Evolutionary conservation across 1,140 invertebrate genomes (phyloP).

Genomic region (Drosophila lacteicornis): DNA sequence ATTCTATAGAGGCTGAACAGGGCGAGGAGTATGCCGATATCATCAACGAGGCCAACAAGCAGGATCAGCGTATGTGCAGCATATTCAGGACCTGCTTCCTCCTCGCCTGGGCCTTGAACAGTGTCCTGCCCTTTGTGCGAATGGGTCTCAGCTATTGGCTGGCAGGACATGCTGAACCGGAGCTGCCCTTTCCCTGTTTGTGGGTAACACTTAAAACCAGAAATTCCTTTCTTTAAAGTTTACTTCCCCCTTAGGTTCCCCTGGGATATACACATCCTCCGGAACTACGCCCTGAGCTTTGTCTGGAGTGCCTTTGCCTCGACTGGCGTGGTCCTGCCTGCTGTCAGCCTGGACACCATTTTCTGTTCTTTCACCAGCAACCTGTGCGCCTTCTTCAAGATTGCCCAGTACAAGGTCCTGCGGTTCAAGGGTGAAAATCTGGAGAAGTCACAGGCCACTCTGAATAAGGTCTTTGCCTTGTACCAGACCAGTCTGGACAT

Average conservation of each 20-base stretch:
- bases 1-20: slow-evolving; percentile 25
- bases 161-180: slow-evolving; percentile 38
- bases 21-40: slow-evolving; percentile 16
- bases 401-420: slow-evolving; percentile 40
- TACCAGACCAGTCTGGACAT: slow-evolving; percentile 49
- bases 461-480: slow-evolving; percentile 28
- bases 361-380: slow-evolving; percentile 53
- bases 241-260: slow-evolving; percentile 23
- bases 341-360: slow-evolving; percentile 52
- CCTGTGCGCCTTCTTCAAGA: slow-evolving; percentile 53
- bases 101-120: slow-evolving; percentile 32
- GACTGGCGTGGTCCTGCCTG: slow-evolving; percentile 30
- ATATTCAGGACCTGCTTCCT: slow-evolving; percentile 50
- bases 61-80: slow-evolving; percentile 45
- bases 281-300: slow-evolving; percentile 27
- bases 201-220: slow-evolving; percentile 1
- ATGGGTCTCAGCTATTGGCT: slow-evolving; percentile 21
- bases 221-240: not conserved
- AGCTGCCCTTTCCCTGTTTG: slow-evolving; percentile 50
- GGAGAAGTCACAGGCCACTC: slow-evolving; percentile 12
- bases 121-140: slow-evolving; percentile 31
- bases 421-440: slow-evolving; percentile 1
- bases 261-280: slow-evolving; percentile 39
- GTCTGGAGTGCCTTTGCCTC: slow-evolving; percentile 27
- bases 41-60: slow-evolving; percentile 22